Evolutionary conservation across 2,888 invertebrate species (phyloP), one percentile per base, ranked within the genome.

Genomic region (Nycteola revayana): DNA sequence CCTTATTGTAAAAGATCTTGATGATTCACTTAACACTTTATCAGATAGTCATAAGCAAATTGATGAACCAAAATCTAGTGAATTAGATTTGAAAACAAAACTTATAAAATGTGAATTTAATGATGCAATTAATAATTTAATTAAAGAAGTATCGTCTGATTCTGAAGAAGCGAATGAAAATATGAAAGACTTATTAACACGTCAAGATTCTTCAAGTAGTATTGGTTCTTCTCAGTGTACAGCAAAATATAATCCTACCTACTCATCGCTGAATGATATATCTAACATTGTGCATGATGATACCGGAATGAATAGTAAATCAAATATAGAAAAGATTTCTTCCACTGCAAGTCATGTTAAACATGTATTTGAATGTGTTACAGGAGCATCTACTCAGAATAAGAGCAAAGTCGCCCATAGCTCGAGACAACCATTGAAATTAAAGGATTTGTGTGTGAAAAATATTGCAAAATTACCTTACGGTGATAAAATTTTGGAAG

Each of bases 151-250:
- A 18, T 57, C 62, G 9, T 79, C 78, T 17, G 85, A 85, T 60
- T 72, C 81, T 8, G 80, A 86, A 60, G 61, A 42, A 32, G 24
- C n/a, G 2, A 65, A 63, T 43, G 77, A 78, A 42, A 68, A 54
- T 44, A 28, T 48, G n/a, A 77, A 70, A 56, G 77, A 76, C 4
- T 50, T 38, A 11, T 74, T 81, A 43, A 65, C 73, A 27, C 90
- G 92, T 32, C 91, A 90, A 72, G 90, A 91, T 66, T 92, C 92
- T 25, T 85, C 90, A 32, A 90, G 91, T 62, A 91, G 91, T 60
- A 87, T 91, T 55, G 90, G 90, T 66, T 93, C 93, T 36, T 93
- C 93, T 40, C 91, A 93, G 56, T 93, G 93, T 69, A 94, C 94
- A 17, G 93, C 92, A 41, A 92, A 92, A 67, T 93, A 93, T 65